phyloP scores from a whole-genome alignment of 2,888 invertebrate species.

The Drosophila pseudotakahashii region DNA sequence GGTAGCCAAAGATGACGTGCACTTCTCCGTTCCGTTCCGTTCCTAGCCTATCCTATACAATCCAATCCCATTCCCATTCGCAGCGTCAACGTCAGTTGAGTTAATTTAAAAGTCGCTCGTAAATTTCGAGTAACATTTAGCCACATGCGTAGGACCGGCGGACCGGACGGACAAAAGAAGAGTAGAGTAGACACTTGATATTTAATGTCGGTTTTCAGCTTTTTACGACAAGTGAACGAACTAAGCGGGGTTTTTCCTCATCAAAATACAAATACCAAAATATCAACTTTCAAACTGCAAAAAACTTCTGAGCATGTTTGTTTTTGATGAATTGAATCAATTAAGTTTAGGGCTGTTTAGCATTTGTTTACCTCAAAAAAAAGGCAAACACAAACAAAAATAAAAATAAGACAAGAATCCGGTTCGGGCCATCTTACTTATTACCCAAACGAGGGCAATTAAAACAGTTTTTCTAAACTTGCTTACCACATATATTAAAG shows the following conservation, averaged over 20 bases:
- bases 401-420: slow-evolving; percentile 41
- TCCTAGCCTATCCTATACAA: slow-evolving; percentile 12
- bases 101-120: slow-evolving; percentile 62
- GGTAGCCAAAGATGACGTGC: slow-evolving; percentile 17
- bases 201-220: slow-evolving; percentile 56
- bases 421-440: slow-evolving; percentile 48
- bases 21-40: slow-evolving; percentile 14
- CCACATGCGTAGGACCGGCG: slow-evolving; percentile 24
- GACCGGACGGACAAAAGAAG: slow-evolving; percentile 22
- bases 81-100: slow-evolving; percentile 27
- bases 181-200: slow-evolving; percentile 41
- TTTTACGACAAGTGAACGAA: slow-evolving; percentile 46
- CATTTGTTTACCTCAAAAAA: slow-evolving; percentile 53
- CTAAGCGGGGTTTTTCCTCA: slow-evolving; percentile 42
- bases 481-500: slow-evolving; percentile 55
- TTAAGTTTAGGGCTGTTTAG: slow-evolving; percentile 60
- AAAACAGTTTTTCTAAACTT: slow-evolving; percentile 48
- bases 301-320: slow-evolving; percentile 27
- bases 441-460: slow-evolving; percentile 42
- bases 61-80: not conserved
- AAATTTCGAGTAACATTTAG: slow-evolving; percentile 58
- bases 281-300: slow-evolving; percentile 65
- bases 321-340: slow-evolving; percentile 61
- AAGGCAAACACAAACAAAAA: not conserved
- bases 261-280: slow-evolving; percentile 67